A percentile compares a stretch with the other conserved stretches of the same genome.
phyloP scores from a whole-genome alignment of 2,888 invertebrate genomes.

The Lomographa bimaculata region DNA sequence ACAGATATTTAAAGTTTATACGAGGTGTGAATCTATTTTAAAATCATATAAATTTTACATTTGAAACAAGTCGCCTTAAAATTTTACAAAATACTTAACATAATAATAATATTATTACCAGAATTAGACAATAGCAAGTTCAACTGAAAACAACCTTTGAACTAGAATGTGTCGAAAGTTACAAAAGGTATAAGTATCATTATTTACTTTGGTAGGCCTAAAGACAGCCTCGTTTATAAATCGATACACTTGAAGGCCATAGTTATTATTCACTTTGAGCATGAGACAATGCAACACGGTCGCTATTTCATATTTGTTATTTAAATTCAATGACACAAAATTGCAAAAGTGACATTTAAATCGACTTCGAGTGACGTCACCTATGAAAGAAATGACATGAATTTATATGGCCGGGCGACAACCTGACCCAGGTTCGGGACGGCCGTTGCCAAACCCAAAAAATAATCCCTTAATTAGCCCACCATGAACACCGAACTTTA shows the following conservation, averaged over 20 bases:
- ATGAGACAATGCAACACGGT: conserved; percentile 74
- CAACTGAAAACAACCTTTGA: too few relatives aligned
- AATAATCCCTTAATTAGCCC: conserved; percentile 70
- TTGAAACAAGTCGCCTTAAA: too few relatives aligned
- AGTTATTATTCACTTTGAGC: conserved; percentile 39
- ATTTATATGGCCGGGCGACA: conserved; percentile 65
- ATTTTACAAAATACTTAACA: too few relatives aligned
- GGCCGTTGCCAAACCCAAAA: conserved; percentile 65
- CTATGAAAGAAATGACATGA: conserved; percentile 66
- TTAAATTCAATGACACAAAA: conserved; percentile 34
- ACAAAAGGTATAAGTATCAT: conserved; percentile 2
- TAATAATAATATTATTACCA: too few relatives aligned
- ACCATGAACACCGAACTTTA: conserved; percentile 41
- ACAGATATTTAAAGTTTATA: too few relatives aligned
- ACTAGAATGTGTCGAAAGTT: conserved; percentile 7
- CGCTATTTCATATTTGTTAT: too few relatives aligned
- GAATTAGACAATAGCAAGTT: too few relatives aligned
- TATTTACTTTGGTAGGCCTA: conserved; percentile 37
- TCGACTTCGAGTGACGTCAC: conserved; percentile 77
- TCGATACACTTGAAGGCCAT: conserved; percentile 59
- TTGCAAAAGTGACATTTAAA: conserved; percentile 44
- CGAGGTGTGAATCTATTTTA: too few relatives aligned
- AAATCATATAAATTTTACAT: too few relatives aligned
- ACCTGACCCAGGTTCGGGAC: conserved; percentile 59
- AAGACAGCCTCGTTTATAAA: conserved; percentile 49